Conservation (phyloP, 2,888 invertebrate genomes). For the Drosophila quasianomalipes region DNA sequence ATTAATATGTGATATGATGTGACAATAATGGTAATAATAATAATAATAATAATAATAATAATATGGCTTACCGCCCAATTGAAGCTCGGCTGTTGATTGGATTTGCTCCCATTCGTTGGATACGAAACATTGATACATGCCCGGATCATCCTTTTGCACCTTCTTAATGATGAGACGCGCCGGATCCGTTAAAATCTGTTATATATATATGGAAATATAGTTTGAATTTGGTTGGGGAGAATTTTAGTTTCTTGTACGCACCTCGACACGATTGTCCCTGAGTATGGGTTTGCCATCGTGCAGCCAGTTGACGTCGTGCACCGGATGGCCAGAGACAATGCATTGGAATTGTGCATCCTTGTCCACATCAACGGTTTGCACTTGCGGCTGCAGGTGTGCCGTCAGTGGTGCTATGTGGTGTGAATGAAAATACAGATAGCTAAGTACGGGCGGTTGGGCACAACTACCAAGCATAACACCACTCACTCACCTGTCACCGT, state of each 20-base stretch:
- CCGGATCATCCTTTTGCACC: slow-evolving; percentile 92
- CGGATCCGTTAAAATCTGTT: slow-evolving; percentile 81
- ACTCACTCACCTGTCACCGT: slow-evolving; percentile 89
- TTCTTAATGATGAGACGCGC: slow-evolving; percentile 88
- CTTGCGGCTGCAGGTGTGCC: slow-evolving; percentile 92
- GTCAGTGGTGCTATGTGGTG: slow-evolving; percentile 89
- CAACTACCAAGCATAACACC: neutral
- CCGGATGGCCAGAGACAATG: slow-evolving; percentile 94
- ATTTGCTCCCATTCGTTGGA: slow-evolving; percentile 94
- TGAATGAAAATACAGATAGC: neutral
- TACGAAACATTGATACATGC: slow-evolving; percentile 96
- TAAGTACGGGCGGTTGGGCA: neutral
- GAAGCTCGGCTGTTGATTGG: slow-evolving; percentile 92
- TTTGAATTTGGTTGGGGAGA: neutral
- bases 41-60: slow-evolving; percentile 19
- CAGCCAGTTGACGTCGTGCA: slow-evolving; percentile 92
- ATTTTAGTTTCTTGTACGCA: slow-evolving; percentile 77
- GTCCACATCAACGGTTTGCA: slow-evolving; percentile 93
- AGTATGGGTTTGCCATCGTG: slow-evolving; percentile 90
- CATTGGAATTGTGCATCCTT: slow-evolving; percentile 95
- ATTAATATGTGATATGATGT: slow-evolving; percentile 24
- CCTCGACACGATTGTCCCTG: slow-evolving; percentile 87
- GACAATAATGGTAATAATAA: slow-evolving; percentile 10
- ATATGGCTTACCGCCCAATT: slow-evolving; percentile 90
- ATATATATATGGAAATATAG: slow-evolving; percentile 72